Base-by-base conservation (phyloP, 2,113 vertebrate genomes). In the Riparia riparia region DNA sequence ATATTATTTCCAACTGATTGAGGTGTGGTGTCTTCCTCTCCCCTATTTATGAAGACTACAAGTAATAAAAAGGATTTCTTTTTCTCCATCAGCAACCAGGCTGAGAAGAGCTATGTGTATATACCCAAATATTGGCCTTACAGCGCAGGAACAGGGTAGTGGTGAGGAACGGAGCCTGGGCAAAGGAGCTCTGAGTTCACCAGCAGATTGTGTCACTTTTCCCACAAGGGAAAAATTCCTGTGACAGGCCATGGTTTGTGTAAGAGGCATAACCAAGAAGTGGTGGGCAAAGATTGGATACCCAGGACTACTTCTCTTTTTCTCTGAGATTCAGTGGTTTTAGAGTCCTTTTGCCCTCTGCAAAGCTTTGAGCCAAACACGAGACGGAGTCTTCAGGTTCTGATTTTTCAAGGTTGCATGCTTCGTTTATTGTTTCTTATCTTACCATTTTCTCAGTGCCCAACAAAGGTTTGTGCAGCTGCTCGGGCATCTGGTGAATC, bases 191-290 rank as follows among this genome's bases (percentile, higher is more conserved):
- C 3, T 0, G 6, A 66, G 34, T 56, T 89, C 70, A 74, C 15
- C 14, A 10, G 22, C 44, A 71, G 76, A 29, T 68, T 39, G 49
- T 20, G 11, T 60, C 49, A 89, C 4, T 2, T 14, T 63, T 47
- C 28, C 21, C 15, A 2, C 41, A 13, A 29, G 9, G 58, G 22
- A 14, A 28, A 58, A 39, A 5, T 39, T 80, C 16, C 58, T 0
- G 0, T 6, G 29, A 13, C 12, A 32, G 7, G 9, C 1, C 0
- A 9, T 28, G 17, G 34, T 58, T 54, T 66, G 29, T 53, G n/a
- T 86, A 49, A 64, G 45, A 83, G 21, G 44, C 6, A 10, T 15
- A 24, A 56, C 5, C 31, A 47, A 42, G 12, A 17, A 45, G 10
- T 37, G 11, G 7, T 50, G 19, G 83, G 25, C 18, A 50, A 45